Evolutionary conservation across 2,888 invertebrate species (phyloP).

Genomic region (Drosophila mimetica): DNA sequence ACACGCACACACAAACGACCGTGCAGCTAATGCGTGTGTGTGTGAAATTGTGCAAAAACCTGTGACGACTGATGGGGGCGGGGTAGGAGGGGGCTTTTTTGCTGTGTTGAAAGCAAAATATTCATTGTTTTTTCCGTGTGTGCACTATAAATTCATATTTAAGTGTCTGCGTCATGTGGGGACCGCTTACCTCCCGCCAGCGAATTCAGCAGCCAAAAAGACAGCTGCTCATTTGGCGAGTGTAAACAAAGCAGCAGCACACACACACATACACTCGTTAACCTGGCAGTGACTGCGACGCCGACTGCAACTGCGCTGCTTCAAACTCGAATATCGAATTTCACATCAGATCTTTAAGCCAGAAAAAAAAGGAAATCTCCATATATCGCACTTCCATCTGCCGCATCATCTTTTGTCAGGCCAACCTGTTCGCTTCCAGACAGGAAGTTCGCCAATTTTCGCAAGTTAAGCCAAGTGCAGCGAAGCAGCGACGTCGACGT

Average conservation of each 20-base stretch:
- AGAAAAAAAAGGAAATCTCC: slow-evolving; percentile 5
- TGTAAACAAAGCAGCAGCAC: slow-evolving; percentile 70
- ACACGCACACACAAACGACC: slow-evolving; percentile 8
- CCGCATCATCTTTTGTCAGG: slow-evolving; percentile 51
- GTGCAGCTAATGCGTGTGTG: slow-evolving; percentile 43
- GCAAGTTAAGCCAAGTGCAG: slow-evolving; percentile 67
- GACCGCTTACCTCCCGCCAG: slow-evolving; percentile 25
- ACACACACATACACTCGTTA: slow-evolving; percentile 61
- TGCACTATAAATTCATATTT: slow-evolving; percentile 72
- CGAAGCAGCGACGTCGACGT: slow-evolving; percentile 70
- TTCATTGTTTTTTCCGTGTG: slow-evolving; percentile 30
- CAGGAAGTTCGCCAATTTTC: slow-evolving; percentile 54
- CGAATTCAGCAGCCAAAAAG: slow-evolving; percentile 52
- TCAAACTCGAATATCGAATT: slow-evolving; percentile 36
- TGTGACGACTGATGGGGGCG: slow-evolving; percentile 69
- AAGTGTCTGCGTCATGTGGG: slow-evolving; percentile 36
- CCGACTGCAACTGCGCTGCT: slow-evolving; percentile 55
- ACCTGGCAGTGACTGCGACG: slow-evolving; percentile 68
- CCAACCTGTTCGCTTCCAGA: slow-evolving; percentile 67
- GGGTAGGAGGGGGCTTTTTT: slow-evolving; percentile 14
- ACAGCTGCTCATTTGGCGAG: slow-evolving; percentile 72
- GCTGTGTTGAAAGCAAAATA: slow-evolving; percentile 48
- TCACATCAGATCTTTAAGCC: slow-evolving; percentile 59
- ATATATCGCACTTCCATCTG: slow-evolving; percentile 51
- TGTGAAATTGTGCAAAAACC: slow-evolving; percentile 75